Percentiles rank a stretch among this genome's conserved stretches.
Evolutionary conservation across 2,888 invertebrate genomes (phyloP).

Genomic region (Cataglyphis livida): DNA sequence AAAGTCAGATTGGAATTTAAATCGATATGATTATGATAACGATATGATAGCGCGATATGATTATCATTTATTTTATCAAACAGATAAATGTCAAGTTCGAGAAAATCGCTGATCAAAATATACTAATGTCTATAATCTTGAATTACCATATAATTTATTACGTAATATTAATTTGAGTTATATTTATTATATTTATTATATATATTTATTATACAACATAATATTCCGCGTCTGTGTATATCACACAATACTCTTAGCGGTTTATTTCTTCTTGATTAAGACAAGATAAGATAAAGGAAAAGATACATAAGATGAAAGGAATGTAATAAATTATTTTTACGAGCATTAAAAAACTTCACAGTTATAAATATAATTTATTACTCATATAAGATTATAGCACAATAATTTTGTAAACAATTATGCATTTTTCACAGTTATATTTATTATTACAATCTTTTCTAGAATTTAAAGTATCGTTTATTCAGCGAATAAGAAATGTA

Average conservation of each 20-base stretch:
- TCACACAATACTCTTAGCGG: background rate
- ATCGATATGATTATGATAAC: background rate
- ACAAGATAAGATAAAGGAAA: background rate
- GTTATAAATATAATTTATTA: background rate
- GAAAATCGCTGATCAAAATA: background rate
- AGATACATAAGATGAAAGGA: background rate
- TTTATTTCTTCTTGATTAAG: background rate
- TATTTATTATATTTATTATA: background rate
- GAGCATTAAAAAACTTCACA: background rate
- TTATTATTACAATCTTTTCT: background rate
- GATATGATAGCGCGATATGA: background rate
- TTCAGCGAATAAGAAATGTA: background rate
- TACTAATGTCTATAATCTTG: background rate
- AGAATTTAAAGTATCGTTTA: background rate
- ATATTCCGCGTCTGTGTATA: background rate
- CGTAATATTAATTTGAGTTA: background rate
- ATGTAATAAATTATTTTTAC: background rate
- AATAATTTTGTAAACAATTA: background rate
- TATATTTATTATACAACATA: background rate
- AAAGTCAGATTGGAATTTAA: background rate
- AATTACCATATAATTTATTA: background rate
- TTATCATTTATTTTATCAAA: background rate
- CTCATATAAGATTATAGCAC: too few species aligned
- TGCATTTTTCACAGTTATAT: background rate
- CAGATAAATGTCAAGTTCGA: background rate